Conservation (phyloP, 1,140 invertebrate genomes). For the Leptinotarsa undecemlineata region DNA sequence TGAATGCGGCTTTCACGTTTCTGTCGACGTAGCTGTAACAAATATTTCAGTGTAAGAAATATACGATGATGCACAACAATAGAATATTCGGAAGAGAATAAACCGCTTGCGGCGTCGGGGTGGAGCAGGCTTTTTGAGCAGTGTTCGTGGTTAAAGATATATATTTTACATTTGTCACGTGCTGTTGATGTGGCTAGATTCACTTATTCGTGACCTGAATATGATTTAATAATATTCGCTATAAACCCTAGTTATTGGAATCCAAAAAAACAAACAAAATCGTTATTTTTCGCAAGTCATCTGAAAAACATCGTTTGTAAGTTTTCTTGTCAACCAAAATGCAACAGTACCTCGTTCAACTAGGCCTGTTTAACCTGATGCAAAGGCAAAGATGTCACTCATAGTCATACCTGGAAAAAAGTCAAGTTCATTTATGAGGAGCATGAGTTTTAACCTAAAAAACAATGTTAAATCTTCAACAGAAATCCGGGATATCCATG, state of each 20-base stretch:
- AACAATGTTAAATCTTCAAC: no score
- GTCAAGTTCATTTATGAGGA: no score
- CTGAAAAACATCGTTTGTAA: no score
- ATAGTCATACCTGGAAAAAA: no score
- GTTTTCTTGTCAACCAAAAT: no score
- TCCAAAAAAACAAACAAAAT: no score
- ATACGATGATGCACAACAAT: slow-evolving; percentile 21
- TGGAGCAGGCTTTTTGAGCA: not conserved
- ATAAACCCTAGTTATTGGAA: not conserved
- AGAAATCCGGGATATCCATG: no score
- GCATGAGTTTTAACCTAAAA: no score
- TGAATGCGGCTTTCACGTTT: slow-evolving; percentile 11
- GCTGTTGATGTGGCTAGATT: not conserved
- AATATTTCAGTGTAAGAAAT: slow-evolving; percentile 23
- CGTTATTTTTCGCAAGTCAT: no score
- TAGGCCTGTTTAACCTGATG: no score
- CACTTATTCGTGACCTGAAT: not conserved
- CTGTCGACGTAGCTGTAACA: slow-evolving; percentile 13
- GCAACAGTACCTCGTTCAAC: no score
- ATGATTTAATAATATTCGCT: not conserved
- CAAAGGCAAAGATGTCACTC: no score
- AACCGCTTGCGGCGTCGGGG: not conserved
- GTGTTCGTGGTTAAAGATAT: not conserved
- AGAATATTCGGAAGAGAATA: slow-evolving; percentile 9
- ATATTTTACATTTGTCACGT: not conserved